These are phyloP conservation scores for Habropoda laboriosa DNA, from an alignment of 1,140 invertebrate species.

Conservation along the genomic window DNA sequence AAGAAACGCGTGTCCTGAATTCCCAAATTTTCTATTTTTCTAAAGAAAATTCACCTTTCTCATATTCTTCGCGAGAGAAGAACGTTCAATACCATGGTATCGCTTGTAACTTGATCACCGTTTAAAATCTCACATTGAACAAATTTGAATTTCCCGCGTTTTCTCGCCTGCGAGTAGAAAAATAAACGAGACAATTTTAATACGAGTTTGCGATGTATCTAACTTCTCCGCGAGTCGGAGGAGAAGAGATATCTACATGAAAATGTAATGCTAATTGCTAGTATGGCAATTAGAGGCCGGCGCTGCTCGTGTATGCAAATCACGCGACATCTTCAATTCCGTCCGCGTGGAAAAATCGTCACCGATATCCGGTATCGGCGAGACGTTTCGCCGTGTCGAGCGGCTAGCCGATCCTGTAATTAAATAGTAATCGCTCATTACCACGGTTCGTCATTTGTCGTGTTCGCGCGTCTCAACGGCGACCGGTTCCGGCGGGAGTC, in stretches of 20 bases:
- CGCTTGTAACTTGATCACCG: too few species aligned
- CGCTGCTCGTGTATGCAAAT: slow-evolving; percentile 34
- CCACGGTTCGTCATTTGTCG: slow-evolving; percentile 13
- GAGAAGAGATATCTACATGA: not conserved
- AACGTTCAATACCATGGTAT: too few species aligned
- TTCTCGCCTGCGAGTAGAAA: too few species aligned
- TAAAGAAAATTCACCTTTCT: too few species aligned
- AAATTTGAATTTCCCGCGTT: too few species aligned
- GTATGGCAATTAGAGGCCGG: slow-evolving; percentile 39
- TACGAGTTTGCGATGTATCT: too few species aligned
- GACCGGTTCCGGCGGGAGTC: slow-evolving; percentile 35
- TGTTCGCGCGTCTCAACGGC: not conserved
- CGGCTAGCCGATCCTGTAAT: slow-evolving; percentile 43
- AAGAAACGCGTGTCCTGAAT: too few species aligned
- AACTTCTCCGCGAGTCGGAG: not conserved
- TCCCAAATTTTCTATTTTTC: too few species aligned
- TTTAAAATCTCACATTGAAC: too few species aligned
- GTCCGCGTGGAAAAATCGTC: slow-evolving; percentile 51
- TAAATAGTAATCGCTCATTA: slow-evolving; percentile 60
- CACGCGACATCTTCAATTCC: slow-evolving; percentile 27
- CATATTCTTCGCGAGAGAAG: too few species aligned
- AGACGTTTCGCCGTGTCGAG: not conserved
- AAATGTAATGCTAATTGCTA: slow-evolving; percentile 16
- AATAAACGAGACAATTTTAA: too few species aligned
- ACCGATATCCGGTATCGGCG: slow-evolving; percentile 51